Evolutionary conservation across 2,888 invertebrate species (phyloP).

Genomic region (Eurytoma californica): DNA sequence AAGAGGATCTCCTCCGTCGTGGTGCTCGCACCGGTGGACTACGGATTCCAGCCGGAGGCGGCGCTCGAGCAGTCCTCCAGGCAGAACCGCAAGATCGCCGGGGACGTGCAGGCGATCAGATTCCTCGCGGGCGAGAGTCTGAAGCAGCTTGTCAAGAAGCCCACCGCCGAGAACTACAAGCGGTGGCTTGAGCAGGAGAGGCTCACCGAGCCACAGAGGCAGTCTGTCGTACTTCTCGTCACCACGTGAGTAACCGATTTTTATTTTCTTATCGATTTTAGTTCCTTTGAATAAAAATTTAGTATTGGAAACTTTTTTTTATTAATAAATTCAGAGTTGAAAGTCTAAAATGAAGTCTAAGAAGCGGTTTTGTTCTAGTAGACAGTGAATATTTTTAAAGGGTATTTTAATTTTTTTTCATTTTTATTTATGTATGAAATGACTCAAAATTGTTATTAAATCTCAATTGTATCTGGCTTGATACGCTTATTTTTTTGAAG

Average conservation of each 20-base stretch:
- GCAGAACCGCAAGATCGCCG: conserved; percentile 76
- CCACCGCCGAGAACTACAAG: conserved; percentile 85
- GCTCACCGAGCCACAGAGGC: conserved; percentile 83
- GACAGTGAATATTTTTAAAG: too few species aligned
- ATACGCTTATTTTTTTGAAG: too few species aligned
- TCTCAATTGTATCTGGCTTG: too few species aligned
- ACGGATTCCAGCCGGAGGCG: conserved; percentile 77
- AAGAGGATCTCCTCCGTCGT: conserved; percentile 90
- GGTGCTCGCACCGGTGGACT: conserved; percentile 88
- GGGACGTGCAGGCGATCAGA: conserved; percentile 81
- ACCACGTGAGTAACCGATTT: conserved; percentile 81
- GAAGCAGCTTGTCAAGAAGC: conserved; percentile 85
- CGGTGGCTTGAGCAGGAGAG: conserved; percentile 88
- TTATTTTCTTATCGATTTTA: neutral
- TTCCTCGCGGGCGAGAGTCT: conserved; percentile 86
- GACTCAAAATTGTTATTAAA: too few species aligned
- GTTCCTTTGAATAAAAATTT: too few species aligned
- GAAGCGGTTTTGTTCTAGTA: too few species aligned
- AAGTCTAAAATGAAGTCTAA: too few species aligned
- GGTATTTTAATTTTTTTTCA: too few species aligned
- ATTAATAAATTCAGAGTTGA: too few species aligned
- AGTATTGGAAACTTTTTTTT: too few species aligned
- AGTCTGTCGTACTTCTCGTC: conserved; percentile 88
- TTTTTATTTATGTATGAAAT: too few species aligned
- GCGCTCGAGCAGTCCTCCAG: neutral